phyloP scores from a whole-genome alignment of 2,888 invertebrate species.

The Dryobota labecula region DNA sequence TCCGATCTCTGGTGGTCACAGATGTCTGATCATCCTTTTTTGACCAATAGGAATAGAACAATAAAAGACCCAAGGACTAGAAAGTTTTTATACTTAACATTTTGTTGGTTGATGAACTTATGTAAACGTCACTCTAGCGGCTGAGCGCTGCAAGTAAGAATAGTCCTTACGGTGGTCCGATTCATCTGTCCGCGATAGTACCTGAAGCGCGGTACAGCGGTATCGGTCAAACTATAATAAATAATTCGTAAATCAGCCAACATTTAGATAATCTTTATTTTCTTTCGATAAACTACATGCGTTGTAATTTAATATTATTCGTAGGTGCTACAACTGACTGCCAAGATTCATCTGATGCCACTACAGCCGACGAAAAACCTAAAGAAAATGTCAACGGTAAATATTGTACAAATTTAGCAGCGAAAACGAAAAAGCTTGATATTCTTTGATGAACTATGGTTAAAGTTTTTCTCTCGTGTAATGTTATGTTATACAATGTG shows the following conservation, averaged over 20 bases:
- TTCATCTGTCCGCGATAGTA: no score
- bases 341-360: constrained; percentile 90
- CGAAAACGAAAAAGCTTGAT: background rate
- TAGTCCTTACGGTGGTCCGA: no score
- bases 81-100: no score
- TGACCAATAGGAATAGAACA: no score
- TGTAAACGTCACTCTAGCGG: no score
- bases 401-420: background rate
- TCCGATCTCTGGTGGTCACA: no score
- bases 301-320: background rate
- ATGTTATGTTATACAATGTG: background rate
- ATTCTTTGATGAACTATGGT: background rate
- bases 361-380: constrained; percentile 86
- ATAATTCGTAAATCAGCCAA: background rate
- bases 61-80: no score
- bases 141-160: no score
- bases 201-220: no score
- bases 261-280: background rate
- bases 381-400: constrained; percentile 85
- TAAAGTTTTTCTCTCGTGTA: background rate
- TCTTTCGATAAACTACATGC: background rate
- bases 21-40: no score
- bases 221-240: no score
- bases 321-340: constrained; percentile 84
- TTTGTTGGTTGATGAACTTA: no score